Percentiles rank a stretch among this genome's conserved stretches.
Evolutionary conservation across 2,113 vertebrate species (phyloP).

Genomic region (Silurus meridionalis): DNA sequence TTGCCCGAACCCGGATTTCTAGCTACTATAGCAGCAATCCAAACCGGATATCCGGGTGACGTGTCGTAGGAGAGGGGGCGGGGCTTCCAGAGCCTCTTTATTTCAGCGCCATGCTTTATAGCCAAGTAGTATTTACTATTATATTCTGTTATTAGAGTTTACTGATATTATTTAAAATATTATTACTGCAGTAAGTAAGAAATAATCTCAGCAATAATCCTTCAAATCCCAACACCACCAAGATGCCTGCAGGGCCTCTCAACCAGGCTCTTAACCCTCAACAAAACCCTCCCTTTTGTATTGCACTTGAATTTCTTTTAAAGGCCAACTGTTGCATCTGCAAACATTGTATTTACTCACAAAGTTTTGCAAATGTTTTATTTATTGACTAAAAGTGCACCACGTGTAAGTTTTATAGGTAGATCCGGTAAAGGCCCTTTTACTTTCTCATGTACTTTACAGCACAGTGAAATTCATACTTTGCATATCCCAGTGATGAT

Average conservation of each 20-base stretch:
- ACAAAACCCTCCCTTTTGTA: no score
- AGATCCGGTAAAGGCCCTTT: neutral
- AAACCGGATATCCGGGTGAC: conserved; percentile 31
- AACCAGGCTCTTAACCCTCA: no score
- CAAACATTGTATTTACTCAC: neutral
- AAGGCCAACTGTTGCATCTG: neutral
- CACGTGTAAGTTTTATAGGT: neutral
- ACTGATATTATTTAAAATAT: neutral
- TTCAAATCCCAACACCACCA: no score
- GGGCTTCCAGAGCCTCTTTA: neutral
- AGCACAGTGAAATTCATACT: no score
- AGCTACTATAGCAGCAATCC: neutral
- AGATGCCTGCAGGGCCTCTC: no score
- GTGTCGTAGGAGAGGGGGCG: neutral
- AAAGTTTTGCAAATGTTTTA: neutral
- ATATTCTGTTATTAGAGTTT: neutral
- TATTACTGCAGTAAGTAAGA: neutral
- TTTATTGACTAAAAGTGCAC: neutral
- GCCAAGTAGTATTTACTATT: neutral
- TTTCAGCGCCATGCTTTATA: neutral
- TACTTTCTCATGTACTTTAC: no score
- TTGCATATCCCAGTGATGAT: no score
- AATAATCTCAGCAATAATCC: no score
- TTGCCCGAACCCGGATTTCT: neutral
- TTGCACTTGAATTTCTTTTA: neutral